Percentiles rank a stretch among this genome's conserved stretches.
phyloP scores from a whole-genome alignment of 2,888 invertebrate species.

The Cyclophora punctaria region DNA sequence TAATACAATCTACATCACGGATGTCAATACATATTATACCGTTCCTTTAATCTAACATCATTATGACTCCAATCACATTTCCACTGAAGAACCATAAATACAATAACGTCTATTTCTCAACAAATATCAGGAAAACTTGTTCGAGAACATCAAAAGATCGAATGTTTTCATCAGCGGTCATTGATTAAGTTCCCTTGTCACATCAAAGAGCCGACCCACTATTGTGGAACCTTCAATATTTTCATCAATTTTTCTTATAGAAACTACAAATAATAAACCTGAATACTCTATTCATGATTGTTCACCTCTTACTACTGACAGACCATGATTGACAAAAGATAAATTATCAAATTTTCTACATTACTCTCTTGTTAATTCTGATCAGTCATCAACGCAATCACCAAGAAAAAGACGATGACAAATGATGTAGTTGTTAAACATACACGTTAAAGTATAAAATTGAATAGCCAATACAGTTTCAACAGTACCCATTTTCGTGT shows the following conservation, averaged over 20 bases:
- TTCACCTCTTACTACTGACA: background rate
- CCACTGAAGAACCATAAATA: slow-evolving; percentile 13
- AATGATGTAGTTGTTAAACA: background rate
- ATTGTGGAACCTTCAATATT: slow-evolving; percentile 56
- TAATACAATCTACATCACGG: background rate
- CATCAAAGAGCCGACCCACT: slow-evolving; percentile 55
- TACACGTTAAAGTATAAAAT: background rate
- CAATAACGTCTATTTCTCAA: slow-evolving; percentile 13
- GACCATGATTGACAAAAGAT: slow-evolving; percentile 9
- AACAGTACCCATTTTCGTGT: slow-evolving; percentile 1
- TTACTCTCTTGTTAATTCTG: background rate
- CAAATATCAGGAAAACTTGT: slow-evolving; percentile 16
- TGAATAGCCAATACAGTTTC: background rate
- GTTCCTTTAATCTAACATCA: slow-evolving; percentile 1
- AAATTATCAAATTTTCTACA: slow-evolving; percentile 1
- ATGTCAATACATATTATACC: background rate
- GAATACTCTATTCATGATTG: background rate
- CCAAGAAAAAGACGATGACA: background rate
- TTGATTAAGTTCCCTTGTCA: slow-evolving; percentile 66
- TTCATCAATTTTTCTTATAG: slow-evolving; percentile 46
- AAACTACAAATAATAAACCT: background rate
- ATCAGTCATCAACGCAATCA: background rate
- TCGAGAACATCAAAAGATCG: slow-evolving; percentile 45
- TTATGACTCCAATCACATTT: slow-evolving; percentile 5
- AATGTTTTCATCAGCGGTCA: slow-evolving; percentile 49